Conservation (phyloP, 2,888 invertebrate species). For the Habroteleia sp. region DNA sequence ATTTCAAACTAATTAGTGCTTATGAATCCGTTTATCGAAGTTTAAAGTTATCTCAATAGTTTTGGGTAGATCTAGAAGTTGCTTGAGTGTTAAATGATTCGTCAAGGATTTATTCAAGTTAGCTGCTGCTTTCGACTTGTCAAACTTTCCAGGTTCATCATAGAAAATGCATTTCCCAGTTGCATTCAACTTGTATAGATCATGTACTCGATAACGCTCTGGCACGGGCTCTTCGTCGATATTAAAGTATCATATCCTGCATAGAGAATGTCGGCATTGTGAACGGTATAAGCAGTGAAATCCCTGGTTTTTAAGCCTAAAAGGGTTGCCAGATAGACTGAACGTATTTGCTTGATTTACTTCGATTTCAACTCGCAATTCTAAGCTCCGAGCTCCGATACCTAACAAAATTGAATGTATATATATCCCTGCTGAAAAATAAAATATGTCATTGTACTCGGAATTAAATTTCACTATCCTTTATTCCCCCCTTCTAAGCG, state of each 20-base stretch:
- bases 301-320: constrained; percentile 15
- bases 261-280: constrained; percentile 25
- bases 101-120: too few species aligned
- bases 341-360: constrained; percentile 36
- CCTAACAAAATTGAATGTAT: constrained; percentile 27
- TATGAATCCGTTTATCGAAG: too few species aligned
- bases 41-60: too few species aligned
- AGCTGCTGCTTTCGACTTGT: too few species aligned
- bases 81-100: too few species aligned
- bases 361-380: constrained; percentile 28
- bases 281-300: constrained; percentile 5
- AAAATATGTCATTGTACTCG: constrained; percentile 7
- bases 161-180: constrained; percentile 12
- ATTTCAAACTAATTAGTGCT: too few species aligned
- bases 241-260: constrained; percentile 28
- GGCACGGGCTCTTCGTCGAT: constrained; percentile 10
- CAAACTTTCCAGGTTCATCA: constrained; percentile 3
- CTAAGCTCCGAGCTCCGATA: constrained; percentile 12
- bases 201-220: constrained; percentile 9
- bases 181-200: constrained; percentile 18
- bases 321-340: constrained; percentile 34
- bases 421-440: constrained; percentile 9
- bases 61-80: too few species aligned
- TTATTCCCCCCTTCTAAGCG: neutral
- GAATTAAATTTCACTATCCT: constrained; percentile 15